A percentile compares a stretch with the other conserved stretches of the same genome.
Evolutionary conservation across 1,140 invertebrate species (phyloP).

Genomic region (Orchestia grillus): DNA sequence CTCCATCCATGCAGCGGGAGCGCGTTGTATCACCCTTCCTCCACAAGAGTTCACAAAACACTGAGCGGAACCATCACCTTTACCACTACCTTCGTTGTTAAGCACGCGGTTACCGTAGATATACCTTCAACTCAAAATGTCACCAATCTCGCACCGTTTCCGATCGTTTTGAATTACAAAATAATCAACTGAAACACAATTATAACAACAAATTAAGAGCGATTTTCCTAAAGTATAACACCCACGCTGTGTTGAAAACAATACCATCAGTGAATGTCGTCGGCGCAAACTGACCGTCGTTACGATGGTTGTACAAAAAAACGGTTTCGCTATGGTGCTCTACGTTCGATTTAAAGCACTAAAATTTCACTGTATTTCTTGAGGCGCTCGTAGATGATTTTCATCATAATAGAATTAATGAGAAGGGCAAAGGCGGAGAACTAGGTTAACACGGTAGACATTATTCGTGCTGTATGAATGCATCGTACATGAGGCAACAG

Average conservation of each 20-base stretch:
- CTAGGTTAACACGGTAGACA: neutral
- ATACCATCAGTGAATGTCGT: neutral
- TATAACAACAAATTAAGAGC: too few relatives aligned
- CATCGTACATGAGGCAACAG: neutral
- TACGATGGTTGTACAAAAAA: neutral
- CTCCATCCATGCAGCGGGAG: conserved; percentile 3
- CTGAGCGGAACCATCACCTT: neutral
- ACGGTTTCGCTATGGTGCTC: neutral
- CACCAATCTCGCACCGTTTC: too few relatives aligned
- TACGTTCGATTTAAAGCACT: neutral
- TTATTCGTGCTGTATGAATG: neutral
- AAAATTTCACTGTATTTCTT: neutral
- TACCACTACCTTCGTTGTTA: neutral
- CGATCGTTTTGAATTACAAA: too few relatives aligned
- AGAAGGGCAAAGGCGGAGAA: neutral
- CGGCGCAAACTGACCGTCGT: neutral
- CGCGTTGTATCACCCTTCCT: neutral
- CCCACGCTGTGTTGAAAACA: too few relatives aligned
- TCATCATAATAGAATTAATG: neutral
- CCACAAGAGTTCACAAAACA: conserved; percentile 8
- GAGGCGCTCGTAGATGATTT: neutral
- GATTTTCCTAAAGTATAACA: too few relatives aligned
- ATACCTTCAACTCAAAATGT: neutral
- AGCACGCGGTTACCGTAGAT: neutral
- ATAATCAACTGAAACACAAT: too few relatives aligned